Evolutionary conservation across 2,113 vertebrate species (phyloP).

Genomic region (Chamaea fasciata): DNA sequence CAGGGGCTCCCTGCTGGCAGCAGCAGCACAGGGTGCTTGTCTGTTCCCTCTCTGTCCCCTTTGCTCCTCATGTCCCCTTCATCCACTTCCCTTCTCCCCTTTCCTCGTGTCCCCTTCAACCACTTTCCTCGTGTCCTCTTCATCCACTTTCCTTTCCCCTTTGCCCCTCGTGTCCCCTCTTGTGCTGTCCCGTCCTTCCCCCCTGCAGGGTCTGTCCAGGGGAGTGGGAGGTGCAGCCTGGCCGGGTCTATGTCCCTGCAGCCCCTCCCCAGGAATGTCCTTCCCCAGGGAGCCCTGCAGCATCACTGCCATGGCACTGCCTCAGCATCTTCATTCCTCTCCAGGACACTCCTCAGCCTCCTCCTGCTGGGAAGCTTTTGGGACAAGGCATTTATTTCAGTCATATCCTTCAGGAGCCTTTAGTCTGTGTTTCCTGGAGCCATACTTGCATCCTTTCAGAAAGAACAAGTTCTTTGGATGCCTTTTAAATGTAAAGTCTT

Average conservation of each 20-base stretch:
- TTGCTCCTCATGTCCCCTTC: not conserved
- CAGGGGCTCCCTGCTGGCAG: not conserved
- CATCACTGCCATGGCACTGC: not conserved
- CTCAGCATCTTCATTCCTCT: accelerated
- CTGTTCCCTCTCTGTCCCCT: not conserved
- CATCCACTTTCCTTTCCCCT: not conserved
- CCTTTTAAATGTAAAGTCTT: not conserved
- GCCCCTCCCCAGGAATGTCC: not conserved
- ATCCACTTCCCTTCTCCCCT: not conserved
- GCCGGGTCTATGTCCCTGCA: not conserved
- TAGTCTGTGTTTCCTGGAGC: not conserved
- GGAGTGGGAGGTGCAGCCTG: not conserved
- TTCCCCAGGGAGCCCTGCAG: not conserved
- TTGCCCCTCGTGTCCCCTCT: not conserved
- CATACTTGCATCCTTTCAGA: not conserved
- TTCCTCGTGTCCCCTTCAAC: not conserved
- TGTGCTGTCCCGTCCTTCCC: not conserved
- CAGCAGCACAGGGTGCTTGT: not conserved
- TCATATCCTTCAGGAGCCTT: not conserved
- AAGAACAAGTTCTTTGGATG: not conserved
- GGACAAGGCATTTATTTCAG: not conserved
- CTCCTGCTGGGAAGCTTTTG: not conserved
- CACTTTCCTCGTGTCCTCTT: too few relatives aligned
- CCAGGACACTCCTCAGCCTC: not conserved
- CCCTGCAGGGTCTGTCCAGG: not conserved